Conservation (phyloP, 2,888 invertebrate genomes). For the Brassicogethes aeneus region DNA sequence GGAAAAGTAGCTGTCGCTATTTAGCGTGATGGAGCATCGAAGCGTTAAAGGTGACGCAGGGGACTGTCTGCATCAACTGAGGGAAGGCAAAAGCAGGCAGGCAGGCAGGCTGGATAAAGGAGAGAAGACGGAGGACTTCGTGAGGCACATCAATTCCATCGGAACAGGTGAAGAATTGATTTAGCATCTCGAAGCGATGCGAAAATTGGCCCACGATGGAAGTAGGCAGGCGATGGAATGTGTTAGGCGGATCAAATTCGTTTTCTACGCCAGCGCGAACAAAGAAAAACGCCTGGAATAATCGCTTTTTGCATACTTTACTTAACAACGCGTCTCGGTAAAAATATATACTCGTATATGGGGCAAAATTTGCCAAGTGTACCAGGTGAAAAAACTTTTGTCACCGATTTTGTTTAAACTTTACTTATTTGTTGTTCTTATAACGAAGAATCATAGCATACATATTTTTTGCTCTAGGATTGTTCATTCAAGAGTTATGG, state of each 20-base stretch:
- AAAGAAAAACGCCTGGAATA: slow-evolving; percentile 12
- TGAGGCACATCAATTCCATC: slow-evolving; percentile 23
- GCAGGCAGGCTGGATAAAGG: slow-evolving; percentile 20
- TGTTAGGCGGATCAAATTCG: slow-evolving; percentile 11
- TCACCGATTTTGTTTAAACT: too few relatives aligned
- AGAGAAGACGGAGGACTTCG: slow-evolving; percentile 15
- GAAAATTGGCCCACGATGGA: slow-evolving; percentile 16
- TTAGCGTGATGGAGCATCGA: slow-evolving; percentile 30
- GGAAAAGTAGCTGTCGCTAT: slow-evolving; percentile 32
- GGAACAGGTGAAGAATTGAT: slow-evolving; percentile 29
- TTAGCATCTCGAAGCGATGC: slow-evolving; percentile 19
- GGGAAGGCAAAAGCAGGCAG: slow-evolving; percentile 31
- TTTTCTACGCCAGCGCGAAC: slow-evolving; percentile 8
- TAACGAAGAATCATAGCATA: too few relatives aligned
- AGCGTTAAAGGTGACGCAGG: slow-evolving; percentile 31
- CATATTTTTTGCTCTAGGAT: too few relatives aligned
- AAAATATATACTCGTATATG: too few relatives aligned
- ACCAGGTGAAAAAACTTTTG: too few relatives aligned
- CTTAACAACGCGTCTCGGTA: too few relatives aligned
- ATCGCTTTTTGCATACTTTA: slow-evolving; percentile 8
- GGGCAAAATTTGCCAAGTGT: too few relatives aligned
- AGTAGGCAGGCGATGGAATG: slow-evolving; percentile 8
- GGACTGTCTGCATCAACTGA: too few relatives aligned
- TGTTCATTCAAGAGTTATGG: too few relatives aligned
- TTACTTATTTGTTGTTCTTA: too few relatives aligned